These are phyloP conservation scores for Porites rus DNA, from an alignment of 92 coral and sea anemone genomes.

Conservation along the genomic window DNA sequence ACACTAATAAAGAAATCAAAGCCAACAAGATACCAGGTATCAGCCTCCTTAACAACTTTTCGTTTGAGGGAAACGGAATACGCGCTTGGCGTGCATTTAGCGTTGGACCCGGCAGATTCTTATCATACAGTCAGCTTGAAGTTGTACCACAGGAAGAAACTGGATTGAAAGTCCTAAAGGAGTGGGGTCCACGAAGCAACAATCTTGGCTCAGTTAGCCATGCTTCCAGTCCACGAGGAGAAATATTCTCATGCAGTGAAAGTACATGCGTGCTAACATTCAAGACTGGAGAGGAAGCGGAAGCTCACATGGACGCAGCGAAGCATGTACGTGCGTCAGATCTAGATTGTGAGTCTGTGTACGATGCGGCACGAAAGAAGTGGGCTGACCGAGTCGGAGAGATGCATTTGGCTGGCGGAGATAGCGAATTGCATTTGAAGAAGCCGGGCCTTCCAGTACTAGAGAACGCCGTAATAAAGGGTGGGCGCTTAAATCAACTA, in stretches of 20 bases:
- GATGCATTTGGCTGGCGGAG: constrained; percentile 20
- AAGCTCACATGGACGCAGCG: constrained; percentile 70
- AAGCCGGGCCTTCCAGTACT: constrained; percentile 23
- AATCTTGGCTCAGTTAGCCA: constrained; percentile 21
- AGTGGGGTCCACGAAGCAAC: constrained; percentile 18
- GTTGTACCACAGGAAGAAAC: constrained; percentile 2
- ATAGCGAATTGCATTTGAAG: constrained; percentile 12
- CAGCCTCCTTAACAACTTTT: constrained; percentile 40
- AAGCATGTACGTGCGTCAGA: constrained; percentile 44
- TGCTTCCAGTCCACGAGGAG: not conserved
- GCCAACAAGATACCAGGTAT: constrained; percentile 46
- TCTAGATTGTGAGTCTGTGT: constrained; percentile 46
- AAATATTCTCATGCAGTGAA: constrained; percentile 51
- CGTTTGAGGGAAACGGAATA: constrained; percentile 27
- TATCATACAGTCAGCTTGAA: constrained; percentile 4
- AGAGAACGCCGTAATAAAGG: constrained; percentile 50
- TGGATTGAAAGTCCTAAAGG: constrained; percentile 11
- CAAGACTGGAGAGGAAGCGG: constrained; percentile 51
- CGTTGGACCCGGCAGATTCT: constrained; percentile 26
- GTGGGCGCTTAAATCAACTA: constrained; percentile 70
- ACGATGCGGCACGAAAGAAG: constrained; percentile 42
- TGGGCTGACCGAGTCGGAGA: constrained; percentile 36
- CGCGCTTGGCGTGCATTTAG: constrained; percentile 33
- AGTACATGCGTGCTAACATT: constrained; percentile 56
- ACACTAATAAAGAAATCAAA: constrained; percentile 27